phyloP scores from a whole-genome alignment of 2,888 invertebrate genomes.

The Sycophila texana region DNA sequence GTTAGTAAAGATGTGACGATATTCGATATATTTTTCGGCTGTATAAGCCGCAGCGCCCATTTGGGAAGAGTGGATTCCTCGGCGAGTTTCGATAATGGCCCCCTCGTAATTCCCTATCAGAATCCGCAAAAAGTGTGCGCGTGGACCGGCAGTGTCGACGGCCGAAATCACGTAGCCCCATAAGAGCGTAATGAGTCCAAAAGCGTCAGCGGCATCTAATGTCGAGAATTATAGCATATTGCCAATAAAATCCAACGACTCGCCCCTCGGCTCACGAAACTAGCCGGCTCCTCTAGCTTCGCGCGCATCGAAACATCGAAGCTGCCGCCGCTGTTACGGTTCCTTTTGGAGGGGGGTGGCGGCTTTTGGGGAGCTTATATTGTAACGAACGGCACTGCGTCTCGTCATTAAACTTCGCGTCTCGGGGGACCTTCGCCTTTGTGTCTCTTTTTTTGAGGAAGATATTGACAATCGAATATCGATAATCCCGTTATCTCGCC shows the following conservation, averaged over 20 bases:
- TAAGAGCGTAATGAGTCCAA: slow-evolving; percentile 73
- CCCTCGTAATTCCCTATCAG: slow-evolving; percentile 71
- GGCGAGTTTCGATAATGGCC: slow-evolving; percentile 59
- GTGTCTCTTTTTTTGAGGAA: slow-evolving; percentile 36
- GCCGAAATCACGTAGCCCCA: slow-evolving; percentile 69
- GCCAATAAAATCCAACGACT: slow-evolving; percentile 73
- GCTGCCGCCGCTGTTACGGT: slow-evolving; percentile 17
- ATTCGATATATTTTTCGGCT: slow-evolving; percentile 29
- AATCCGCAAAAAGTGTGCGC: slow-evolving; percentile 66
- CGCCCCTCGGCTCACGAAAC: slow-evolving; percentile 54
- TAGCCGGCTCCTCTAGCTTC: slow-evolving; percentile 60
- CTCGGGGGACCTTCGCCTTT: slow-evolving; percentile 34
- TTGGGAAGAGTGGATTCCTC: slow-evolving; percentile 35
- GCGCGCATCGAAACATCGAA: slow-evolving; percentile 56
- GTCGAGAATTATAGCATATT: slow-evolving; percentile 76
- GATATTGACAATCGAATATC: slow-evolving; percentile 64
- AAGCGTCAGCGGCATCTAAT: slow-evolving; percentile 75
- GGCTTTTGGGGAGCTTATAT: slow-evolving; percentile 64
- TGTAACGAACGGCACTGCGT: slow-evolving; percentile 70
- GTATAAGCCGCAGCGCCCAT: slow-evolving; percentile 17
- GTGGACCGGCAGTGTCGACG: slow-evolving; percentile 33
- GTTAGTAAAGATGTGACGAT: neutral
- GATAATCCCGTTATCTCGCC: slow-evolving; percentile 66
- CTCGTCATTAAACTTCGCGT: slow-evolving; percentile 42
- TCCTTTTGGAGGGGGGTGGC: neutral